These are phyloP conservation scores for Macropus fuliginosus DNA, from an alignment of 2,797 vertebrate species.

Conservation along the genomic window DNA sequence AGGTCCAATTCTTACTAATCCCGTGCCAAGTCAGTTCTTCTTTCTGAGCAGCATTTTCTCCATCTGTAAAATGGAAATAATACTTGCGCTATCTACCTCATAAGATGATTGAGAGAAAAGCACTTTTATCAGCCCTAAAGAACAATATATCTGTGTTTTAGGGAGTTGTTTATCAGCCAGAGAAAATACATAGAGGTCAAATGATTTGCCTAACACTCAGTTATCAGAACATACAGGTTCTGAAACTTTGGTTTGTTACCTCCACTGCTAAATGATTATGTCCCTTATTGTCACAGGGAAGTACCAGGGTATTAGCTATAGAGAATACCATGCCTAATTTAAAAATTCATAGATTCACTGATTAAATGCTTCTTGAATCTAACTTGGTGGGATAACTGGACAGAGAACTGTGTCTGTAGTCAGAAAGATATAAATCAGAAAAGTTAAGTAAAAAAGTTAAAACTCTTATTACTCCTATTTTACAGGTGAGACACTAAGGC, in stretches of 20 bases:
- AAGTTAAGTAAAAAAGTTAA: neutral
- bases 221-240: neutral
- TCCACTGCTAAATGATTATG: neutral
- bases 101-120: neutral
- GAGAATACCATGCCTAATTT: too few species aligned
- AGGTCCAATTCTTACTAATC: neutral
- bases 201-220: neutral
- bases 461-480: neutral
- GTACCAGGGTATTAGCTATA: neutral
- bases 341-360: too few species aligned
- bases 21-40: neutral
- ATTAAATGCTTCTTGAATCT: neutral
- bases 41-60: neutral
- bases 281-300: neutral
- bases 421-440: neutral
- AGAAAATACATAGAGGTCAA: neutral
- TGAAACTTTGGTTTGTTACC: neutral
- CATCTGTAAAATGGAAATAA: neutral
- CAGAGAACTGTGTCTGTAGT: neutral
- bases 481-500: conserved; percentile 1
- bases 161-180: neutral
- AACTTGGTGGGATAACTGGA: neutral
- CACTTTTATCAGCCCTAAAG: neutral
- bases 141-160: neutral
- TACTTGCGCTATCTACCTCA: neutral